Evolutionary conservation across 2,113 vertebrate species (phyloP).

Genomic region (Daphoenositta chrysoptera): DNA sequence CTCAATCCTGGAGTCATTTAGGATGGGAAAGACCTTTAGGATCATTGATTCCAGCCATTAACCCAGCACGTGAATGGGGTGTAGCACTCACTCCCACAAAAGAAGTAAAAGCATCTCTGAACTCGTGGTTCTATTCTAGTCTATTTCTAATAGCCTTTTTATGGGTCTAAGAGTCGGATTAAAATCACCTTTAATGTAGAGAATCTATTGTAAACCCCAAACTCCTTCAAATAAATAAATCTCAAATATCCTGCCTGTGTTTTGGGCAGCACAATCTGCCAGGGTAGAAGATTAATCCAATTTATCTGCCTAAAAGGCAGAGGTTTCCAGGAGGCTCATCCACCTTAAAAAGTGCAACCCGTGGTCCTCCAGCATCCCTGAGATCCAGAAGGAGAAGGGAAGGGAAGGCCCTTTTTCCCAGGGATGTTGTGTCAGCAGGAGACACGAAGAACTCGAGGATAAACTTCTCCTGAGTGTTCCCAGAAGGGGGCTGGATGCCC

Average conservation of each 20-base stretch:
- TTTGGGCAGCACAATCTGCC: background rate
- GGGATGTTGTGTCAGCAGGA: background rate
- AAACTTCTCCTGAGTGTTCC: background rate
- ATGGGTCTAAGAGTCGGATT: background rate
- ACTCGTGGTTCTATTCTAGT: too few species aligned
- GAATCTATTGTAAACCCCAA: background rate
- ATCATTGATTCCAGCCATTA: fast-evolving
- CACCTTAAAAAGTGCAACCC: fast-evolving
- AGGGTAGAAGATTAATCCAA: background rate
- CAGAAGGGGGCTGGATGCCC: background rate
- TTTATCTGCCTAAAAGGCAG: background rate
- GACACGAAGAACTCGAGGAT: background rate
- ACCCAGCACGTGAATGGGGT: background rate
- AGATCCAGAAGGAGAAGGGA: background rate
- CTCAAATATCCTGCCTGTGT: background rate
- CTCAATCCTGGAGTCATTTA: background rate
- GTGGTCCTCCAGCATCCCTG: background rate
- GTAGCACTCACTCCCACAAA: background rate
- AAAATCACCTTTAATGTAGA: background rate
- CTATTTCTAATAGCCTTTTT: background rate
- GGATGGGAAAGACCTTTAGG: background rate
- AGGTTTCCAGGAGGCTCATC: background rate
- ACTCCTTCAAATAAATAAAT: background rate
- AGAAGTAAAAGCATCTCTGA: background rate
- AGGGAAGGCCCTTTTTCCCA: background rate